Evolutionary conservation across 2,113 vertebrate genomes (phyloP).

Genomic region (Poeciliopsis prolifica): DNA sequence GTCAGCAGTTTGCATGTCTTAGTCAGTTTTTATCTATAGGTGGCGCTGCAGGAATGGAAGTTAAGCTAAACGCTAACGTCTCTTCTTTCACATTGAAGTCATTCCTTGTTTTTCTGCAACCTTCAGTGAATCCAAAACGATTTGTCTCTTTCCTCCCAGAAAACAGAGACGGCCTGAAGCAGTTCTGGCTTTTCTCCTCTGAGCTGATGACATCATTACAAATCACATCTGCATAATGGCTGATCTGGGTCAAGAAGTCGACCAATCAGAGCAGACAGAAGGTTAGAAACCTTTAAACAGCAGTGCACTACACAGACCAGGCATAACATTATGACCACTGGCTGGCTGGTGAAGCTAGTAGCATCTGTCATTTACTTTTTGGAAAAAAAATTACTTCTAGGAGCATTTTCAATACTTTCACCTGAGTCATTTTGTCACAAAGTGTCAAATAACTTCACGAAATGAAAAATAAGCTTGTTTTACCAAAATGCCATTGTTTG

Average conservation of each 20-base stretch:
- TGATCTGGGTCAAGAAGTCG: not conserved
- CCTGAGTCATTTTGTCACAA: no score
- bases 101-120: not conserved
- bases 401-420: no score
- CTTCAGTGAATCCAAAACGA: not conserved
- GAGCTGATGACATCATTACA: not conserved
- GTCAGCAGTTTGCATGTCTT: constrained; percentile 68
- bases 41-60: constrained; percentile 38
- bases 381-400: no score
- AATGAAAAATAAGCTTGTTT: no score
- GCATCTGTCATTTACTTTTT: no score
- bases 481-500: no score
- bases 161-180: not conserved
- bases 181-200: not conserved
- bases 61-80: constrained; percentile 29
- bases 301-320: no score
- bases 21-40: constrained; percentile 36
- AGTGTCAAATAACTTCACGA: no score
- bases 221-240: not conserved
- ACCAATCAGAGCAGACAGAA: not conserved
- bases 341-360: no score
- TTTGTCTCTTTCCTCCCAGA: not conserved
- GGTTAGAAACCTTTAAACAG: not conserved
- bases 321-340: no score
- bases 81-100: constrained; percentile 19